Conservation (phyloP, 2,888 invertebrate species). For the Catocala nupta region DNA sequence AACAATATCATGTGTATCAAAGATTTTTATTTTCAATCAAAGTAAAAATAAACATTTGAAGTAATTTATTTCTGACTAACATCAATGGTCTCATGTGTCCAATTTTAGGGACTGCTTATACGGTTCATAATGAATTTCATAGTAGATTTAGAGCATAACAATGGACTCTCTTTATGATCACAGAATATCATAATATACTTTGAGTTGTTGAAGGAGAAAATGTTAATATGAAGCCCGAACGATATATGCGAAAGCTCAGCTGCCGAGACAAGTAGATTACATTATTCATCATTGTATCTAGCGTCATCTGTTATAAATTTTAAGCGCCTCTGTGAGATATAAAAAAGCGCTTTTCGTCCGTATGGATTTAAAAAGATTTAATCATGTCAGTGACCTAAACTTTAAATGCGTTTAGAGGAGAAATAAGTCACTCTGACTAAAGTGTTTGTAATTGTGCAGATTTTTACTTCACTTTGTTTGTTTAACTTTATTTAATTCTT, state of each 20-base stretch:
- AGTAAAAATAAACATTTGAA: not conserved
- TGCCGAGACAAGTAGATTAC: conserved; percentile 54
- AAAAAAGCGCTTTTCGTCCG: too few relatives aligned
- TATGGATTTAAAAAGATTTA: too few relatives aligned
- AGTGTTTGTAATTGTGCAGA: too few relatives aligned
- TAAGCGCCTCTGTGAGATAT: not conserved
- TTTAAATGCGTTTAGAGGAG: too few relatives aligned
- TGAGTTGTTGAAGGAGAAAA: conserved; percentile 28
- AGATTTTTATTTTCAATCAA: conserved; percentile 1
- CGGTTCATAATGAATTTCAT: not conserved
- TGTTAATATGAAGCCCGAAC: conserved; percentile 48
- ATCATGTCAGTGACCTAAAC: too few relatives aligned
- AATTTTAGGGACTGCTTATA: conserved; percentile 2
- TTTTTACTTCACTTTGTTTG: too few relatives aligned
- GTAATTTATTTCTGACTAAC: not conserved
- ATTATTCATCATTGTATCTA: conserved; percentile 57
- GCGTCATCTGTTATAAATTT: conserved; percentile 1
- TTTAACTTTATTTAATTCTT: too few relatives aligned
- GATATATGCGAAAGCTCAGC: conserved; percentile 58
- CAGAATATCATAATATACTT: not conserved
- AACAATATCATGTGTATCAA: conserved; percentile 12
- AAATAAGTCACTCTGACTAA: too few relatives aligned
- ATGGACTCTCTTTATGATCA: not conserved
- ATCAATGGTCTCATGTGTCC: conserved; percentile 10
- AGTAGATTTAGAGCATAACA: conserved; percentile 5